Evolutionary conservation across 2,888 invertebrate species (phyloP).

Genomic region (Alviniconcha strummeri): DNA sequence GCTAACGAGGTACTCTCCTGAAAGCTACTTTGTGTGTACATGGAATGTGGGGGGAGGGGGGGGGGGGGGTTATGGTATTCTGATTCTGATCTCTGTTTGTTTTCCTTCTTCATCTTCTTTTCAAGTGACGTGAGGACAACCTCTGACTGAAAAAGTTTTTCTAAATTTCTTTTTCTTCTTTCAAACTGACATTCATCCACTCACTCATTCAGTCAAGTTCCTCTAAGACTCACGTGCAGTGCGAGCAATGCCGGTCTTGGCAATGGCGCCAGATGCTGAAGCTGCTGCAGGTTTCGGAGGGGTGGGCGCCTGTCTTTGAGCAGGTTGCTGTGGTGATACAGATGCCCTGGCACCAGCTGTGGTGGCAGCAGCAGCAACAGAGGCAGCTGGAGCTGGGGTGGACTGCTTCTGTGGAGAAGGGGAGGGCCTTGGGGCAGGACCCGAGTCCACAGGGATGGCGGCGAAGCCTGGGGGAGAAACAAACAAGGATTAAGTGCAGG

Average conservation of each 20-base stretch:
- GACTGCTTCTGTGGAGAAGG: constrained; percentile 37
- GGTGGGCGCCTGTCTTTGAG: constrained; percentile 38
- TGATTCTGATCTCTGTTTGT: no score
- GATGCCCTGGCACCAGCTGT: constrained; percentile 30
- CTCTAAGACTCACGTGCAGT: background rate
- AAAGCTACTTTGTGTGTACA: no score
- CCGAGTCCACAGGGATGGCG: constrained; percentile 58
- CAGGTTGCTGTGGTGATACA: constrained; percentile 41
- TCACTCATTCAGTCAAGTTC: no score
- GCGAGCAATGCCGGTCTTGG: constrained; percentile 12
- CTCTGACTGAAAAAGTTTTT: no score
- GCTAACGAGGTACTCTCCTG: no score
- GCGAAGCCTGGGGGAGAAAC: constrained; percentile 60
- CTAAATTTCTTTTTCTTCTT: no score
- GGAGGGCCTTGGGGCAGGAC: constrained; percentile 34
- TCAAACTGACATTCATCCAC: no score
- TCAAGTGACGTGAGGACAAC: no score
- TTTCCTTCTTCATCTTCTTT: no score
- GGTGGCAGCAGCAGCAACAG: constrained; percentile 33
- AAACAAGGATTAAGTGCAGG: background rate
- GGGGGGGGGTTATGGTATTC: no score
- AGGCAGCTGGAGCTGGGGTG: constrained; percentile 28
- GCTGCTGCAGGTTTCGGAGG: constrained; percentile 42
- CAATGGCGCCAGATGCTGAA: constrained; percentile 16
- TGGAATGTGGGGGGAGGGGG: no score